Conservation (phyloP, 2,888 invertebrate species). For the Hedychridium roseum region DNA sequence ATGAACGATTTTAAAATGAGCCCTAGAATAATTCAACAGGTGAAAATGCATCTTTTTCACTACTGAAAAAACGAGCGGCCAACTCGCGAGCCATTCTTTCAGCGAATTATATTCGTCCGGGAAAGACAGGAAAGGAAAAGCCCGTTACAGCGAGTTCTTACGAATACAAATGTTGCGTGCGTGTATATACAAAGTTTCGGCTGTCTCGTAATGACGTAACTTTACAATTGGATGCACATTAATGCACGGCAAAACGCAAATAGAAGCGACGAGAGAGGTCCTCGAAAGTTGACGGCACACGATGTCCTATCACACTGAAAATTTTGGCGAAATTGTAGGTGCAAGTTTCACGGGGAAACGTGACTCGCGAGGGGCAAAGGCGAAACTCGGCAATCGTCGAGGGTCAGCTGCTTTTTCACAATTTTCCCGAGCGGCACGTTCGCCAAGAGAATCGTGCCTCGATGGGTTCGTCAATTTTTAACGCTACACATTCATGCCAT, state of each 20-base stretch:
- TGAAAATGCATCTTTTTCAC: constrained; percentile 23
- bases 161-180: neutral
- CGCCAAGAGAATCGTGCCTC: neutral
- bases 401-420: neutral
- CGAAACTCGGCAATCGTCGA: no score
- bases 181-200: neutral
- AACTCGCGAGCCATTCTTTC: constrained; percentile 12
- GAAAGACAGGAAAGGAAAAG: no score
- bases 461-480: constrained; percentile 10
- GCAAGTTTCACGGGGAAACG: no score
- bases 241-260: no score
- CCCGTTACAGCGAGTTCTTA: constrained; percentile 20
- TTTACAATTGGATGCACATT: neutral
- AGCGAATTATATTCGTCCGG: no score
- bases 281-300: no score
- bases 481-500: constrained; percentile 3
- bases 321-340: neutral
- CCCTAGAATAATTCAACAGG: constrained; percentile 16
- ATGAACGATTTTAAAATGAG: neutral
- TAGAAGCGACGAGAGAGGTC: no score
- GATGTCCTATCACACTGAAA: neutral
- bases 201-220: no score
- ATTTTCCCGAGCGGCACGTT: neutral
- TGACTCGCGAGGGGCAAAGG: no score
- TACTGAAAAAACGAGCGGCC: constrained; percentile 25